These are phyloP conservation scores for Acanthopagrus latus DNA, from an alignment of 2,797 vertebrate species.

Conservation along the genomic window DNA sequence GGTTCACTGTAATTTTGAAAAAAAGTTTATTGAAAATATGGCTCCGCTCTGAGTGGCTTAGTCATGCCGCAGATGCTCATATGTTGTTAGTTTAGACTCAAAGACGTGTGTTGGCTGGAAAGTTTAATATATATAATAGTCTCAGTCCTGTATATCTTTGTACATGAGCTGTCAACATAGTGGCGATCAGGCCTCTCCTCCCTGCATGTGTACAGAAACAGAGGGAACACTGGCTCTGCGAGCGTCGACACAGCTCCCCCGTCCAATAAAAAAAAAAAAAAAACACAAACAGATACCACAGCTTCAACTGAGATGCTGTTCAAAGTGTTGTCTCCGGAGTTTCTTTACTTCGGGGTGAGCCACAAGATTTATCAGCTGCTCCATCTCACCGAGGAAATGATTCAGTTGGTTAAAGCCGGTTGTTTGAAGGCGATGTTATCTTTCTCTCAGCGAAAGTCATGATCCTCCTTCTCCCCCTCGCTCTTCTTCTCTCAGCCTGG, in stretches of 20 bases:
- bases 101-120: slow-evolving; percentile 43
- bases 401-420: slow-evolving; percentile 46
- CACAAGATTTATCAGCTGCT: slow-evolving; percentile 28
- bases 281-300: slow-evolving; percentile 16
- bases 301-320: slow-evolving; percentile 12
- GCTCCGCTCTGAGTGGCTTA: slow-evolving; percentile 33
- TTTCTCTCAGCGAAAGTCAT: slow-evolving; percentile 10
- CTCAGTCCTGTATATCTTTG: slow-evolving; percentile 24
- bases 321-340: slow-evolving; percentile 12
- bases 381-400: slow-evolving; percentile 37
- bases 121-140: slow-evolving; percentile 36
- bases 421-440: slow-evolving; percentile 20
- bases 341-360: slow-evolving; percentile 26
- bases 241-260: slow-evolving; percentile 2
- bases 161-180: slow-evolving; percentile 29
- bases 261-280: slow-evolving; percentile 1
- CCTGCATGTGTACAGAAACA: slow-evolving; percentile 3
- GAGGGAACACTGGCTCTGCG: background rate
- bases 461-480: background rate
- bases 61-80: slow-evolving; percentile 43
- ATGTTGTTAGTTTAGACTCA: slow-evolving; percentile 62
- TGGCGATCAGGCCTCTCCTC: slow-evolving; percentile 10
- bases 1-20: slow-evolving; percentile 49
- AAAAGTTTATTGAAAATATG: slow-evolving; percentile 49
- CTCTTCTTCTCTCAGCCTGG: background rate